Evolutionary conservation across 2,113 vertebrate genomes (phyloP).

Genomic region (Semicossyphus pulcher): DNA sequence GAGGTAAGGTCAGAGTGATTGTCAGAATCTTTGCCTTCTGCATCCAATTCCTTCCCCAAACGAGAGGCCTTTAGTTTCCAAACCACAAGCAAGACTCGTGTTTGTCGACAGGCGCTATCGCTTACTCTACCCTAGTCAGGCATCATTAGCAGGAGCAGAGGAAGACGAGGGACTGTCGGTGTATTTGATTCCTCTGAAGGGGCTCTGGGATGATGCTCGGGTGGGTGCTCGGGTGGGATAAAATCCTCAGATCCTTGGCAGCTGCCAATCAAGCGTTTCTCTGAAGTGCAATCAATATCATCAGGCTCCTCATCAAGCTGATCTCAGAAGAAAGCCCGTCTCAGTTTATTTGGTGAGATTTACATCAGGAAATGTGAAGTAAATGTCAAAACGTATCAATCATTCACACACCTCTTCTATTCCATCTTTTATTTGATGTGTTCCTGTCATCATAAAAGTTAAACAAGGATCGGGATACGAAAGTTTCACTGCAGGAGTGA

Average conservation of each 20-base stretch:
- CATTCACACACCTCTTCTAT: conserved; percentile 26
- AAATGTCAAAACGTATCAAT: conserved; percentile 59
- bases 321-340: conserved; percentile 62
- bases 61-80: conserved; percentile 3
- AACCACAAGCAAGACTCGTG: conserved; percentile 65
- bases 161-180: conserved; percentile 52
- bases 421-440: conserved; percentile 47
- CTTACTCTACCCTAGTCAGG: conserved; percentile 59
- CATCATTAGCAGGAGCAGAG: conserved; percentile 60
- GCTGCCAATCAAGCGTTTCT: conserved; percentile 73
- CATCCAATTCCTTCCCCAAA: conserved; percentile 3
- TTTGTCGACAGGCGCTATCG: conserved; percentile 66
- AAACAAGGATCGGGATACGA: background rate
- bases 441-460: conserved; percentile 30
- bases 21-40: conserved; percentile 9
- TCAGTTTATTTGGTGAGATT: conserved; percentile 43
- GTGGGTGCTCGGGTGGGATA: conserved; percentile 45
- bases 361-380: conserved; percentile 40
- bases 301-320: conserved; percentile 46
- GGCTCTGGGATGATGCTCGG: conserved; percentile 43
- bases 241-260: conserved; percentile 66
- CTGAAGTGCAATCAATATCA: conserved; percentile 75
- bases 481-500: conserved; percentile 34
- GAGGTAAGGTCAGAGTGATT: background rate
- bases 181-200: conserved; percentile 69